Conservation (phyloP, 2,113 vertebrate species). For the Eurystomus gularis region DNA sequence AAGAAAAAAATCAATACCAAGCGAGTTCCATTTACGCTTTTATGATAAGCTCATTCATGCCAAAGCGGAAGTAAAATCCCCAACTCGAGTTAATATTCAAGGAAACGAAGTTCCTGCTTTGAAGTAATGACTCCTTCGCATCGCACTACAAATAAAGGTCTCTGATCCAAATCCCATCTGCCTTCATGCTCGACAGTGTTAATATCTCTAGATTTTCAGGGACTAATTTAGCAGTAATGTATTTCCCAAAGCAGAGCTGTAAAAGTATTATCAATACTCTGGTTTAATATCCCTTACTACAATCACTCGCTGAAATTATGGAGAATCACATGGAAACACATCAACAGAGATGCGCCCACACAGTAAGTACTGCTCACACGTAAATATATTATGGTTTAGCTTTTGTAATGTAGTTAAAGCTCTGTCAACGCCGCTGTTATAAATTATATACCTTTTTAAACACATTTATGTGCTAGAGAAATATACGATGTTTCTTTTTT, state of each 20-base stretch:
- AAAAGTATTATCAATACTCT: slow-evolving; percentile 16
- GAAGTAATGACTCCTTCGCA: slow-evolving; percentile 67
- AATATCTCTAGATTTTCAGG: slow-evolving; percentile 58
- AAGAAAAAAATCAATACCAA: slow-evolving; percentile 50
- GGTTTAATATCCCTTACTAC: slow-evolving; percentile 38
- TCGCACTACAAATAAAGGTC: slow-evolving; percentile 63
- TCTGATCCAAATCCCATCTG: slow-evolving; percentile 70
- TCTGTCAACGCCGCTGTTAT: slow-evolving; percentile 37
- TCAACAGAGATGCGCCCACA: slow-evolving; percentile 5
- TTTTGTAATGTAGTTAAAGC: slow-evolving; percentile 10
- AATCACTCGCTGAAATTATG: not conserved
- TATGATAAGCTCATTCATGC: not conserved
- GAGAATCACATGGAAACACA: slow-evolving; percentile 36
- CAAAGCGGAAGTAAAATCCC: slow-evolving; percentile 45
- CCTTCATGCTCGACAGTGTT: slow-evolving; percentile 61
- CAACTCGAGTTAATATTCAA: slow-evolving; percentile 47
- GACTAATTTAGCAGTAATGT: slow-evolving; percentile 60
- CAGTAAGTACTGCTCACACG: slow-evolving; percentile 43
- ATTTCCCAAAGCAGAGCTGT: slow-evolving; percentile 52
- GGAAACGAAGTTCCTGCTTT: slow-evolving; percentile 52
- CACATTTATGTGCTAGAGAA: slow-evolving; percentile 51
- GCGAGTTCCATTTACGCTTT: slow-evolving; percentile 15
- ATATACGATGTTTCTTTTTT: slow-evolving; percentile 25
- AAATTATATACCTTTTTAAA: slow-evolving; percentile 68
- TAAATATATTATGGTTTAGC: slow-evolving; percentile 37